phyloP scores from a whole-genome alignment of 2,888 invertebrate genomes.

The Drosophila neotestacea region DNA sequence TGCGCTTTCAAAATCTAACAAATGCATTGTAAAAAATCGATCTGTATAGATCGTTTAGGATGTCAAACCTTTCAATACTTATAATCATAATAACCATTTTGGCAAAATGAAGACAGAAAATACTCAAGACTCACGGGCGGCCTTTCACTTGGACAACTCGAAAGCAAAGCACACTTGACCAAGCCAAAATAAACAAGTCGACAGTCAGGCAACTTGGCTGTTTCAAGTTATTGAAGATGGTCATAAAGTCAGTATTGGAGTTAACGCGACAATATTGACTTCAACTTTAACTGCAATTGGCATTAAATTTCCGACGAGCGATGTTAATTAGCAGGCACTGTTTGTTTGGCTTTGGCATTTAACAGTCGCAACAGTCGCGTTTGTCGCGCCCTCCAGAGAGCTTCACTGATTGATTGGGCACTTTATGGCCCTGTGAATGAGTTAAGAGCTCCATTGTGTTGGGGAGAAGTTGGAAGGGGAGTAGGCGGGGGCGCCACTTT shows the following conservation, averaged over 20 bases:
- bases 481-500: constrained; percentile 11
- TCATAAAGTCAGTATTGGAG: not conserved
- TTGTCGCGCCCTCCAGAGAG: constrained; percentile 17
- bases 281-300: constrained; percentile 31
- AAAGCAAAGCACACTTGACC: constrained; percentile 34
- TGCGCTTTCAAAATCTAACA: constrained; percentile 9
- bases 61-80: constrained; percentile 14
- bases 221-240: constrained; percentile 9
- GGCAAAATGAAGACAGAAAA: constrained; percentile 16
- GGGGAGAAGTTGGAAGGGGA: not conserved
- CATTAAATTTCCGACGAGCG: constrained; percentile 22
- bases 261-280: constrained; percentile 10
- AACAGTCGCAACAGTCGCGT: constrained; percentile 8
- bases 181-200: constrained; percentile 38
- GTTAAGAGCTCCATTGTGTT: constrained; percentile 14
- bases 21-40: constrained; percentile 19
- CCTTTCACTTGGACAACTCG: constrained; percentile 52
- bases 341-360: constrained; percentile 28
- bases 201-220: constrained; percentile 9
- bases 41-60: not conserved
- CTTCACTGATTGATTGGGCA: constrained; percentile 50
- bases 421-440: constrained; percentile 43
- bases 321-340: constrained; percentile 45
- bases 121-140: constrained; percentile 28
- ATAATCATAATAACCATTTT: constrained; percentile 28